Evolutionary conservation across 2,113 vertebrate species (phyloP), one percentile per base, ranked within the genome.

Genomic region (Nibea coibor): DNA sequence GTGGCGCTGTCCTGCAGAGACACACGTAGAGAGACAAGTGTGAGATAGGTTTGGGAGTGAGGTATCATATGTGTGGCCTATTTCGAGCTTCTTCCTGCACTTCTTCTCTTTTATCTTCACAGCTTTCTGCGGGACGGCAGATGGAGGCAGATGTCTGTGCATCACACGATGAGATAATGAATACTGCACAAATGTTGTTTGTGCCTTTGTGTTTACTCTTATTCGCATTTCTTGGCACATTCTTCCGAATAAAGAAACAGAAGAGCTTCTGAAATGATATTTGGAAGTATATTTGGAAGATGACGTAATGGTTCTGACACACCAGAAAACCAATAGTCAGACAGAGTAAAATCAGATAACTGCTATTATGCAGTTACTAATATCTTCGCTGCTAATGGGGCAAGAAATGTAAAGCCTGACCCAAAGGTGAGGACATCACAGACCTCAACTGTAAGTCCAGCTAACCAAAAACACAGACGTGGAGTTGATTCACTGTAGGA

Each of bases 1-100:
- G 96, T 97, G 77, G 96, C 95, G 4, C 96, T 95, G 72, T 97
- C 96, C 96, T 97, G 91, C 76, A 58, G 67, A 24, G 42, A 73
- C 12, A 26, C 12, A 68, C n/a, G 61, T n/a, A 43, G 43, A 26
- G 43, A 22, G n/a, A 71, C 17, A 42, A 47, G 15, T 66, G 28
- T 76, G 22, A 68, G 48, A 68, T n/a, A 71, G 28, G 10, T 9
- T 42, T 0, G 20, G 20, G 24, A 17, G 17, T 39, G 28, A 22
- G 35, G 19, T 63, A 62, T 70, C 75, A 80, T 57, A 71, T 24
- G 84, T 69, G 75, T 50, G 42, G 5, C 22, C 62, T 73, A 62
- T 73, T 81, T 81, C 8, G 16, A 48, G 31, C 8, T n/a, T 53
- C 45, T 63, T 54, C 24, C 51, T 9, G 26, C 35, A 28, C 59